Evolutionary conservation across 2,113 vertebrate species (phyloP).

Genomic region (Mustelus asterias): DNA sequence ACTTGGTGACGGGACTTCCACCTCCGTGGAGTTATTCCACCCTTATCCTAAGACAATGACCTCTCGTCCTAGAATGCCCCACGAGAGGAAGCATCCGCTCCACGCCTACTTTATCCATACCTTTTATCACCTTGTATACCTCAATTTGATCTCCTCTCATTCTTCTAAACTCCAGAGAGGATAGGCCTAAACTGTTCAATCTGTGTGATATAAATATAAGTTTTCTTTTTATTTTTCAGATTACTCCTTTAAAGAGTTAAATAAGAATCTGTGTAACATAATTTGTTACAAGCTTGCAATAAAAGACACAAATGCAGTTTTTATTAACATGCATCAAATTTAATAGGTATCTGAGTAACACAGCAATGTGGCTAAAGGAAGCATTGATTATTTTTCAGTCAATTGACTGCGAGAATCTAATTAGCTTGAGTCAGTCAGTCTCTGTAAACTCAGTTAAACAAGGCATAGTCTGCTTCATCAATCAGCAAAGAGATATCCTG

Average conservation of each 20-base stretch:
- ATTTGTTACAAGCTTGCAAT: not conserved
- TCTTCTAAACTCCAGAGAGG: no score
- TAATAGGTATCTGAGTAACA: conserved; percentile 17
- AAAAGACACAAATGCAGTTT: conserved; percentile 16
- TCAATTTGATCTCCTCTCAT: no score
- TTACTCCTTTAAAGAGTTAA: not conserved
- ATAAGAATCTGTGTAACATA: not conserved
- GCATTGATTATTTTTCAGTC: conserved; percentile 27
- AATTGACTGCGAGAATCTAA: conserved; percentile 19
- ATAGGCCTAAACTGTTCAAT: no score
- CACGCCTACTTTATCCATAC: no score
- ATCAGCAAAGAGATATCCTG: not conserved
- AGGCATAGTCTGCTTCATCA: not conserved
- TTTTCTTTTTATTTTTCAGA: not conserved
- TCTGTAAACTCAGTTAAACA: not conserved
- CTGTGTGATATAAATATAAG: not conserved
- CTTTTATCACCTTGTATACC: no score
- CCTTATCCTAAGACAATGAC: no score
- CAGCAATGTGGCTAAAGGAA: not conserved
- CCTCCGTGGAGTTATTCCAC: no score
- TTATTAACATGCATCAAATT: conserved; percentile 17
- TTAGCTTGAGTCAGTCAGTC: not conserved
- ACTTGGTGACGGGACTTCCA: no score
- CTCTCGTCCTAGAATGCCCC: no score
- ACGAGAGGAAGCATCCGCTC: no score